Evolutionary conservation across 2,888 invertebrate species (phyloP).

Genomic region (Exocentrus adspersus): DNA sequence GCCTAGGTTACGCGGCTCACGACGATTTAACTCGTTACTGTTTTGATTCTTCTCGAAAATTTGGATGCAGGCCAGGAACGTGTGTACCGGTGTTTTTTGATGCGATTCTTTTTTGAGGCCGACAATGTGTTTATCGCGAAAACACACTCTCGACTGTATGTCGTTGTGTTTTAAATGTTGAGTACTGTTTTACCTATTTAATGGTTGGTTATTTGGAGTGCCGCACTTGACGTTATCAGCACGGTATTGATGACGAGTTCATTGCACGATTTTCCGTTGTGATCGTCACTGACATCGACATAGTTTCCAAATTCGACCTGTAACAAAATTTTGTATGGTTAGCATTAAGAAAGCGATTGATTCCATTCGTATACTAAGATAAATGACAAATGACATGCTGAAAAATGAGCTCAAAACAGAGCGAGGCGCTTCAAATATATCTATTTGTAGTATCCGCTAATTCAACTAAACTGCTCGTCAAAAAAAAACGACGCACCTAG

Average conservation of each 20-base stretch:
- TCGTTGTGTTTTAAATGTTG: neutral
- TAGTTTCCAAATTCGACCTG: constrained; percentile 24
- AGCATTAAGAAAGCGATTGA: too few species aligned
- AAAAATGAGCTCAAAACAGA: too few species aligned
- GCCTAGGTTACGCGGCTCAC: constrained; percentile 54
- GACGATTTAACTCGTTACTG: constrained; percentile 13
- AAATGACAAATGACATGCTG: too few species aligned
- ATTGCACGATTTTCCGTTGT: constrained; percentile 15
- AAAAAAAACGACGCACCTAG: too few species aligned
- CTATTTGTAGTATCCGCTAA: too few species aligned
- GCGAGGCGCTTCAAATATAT: too few species aligned
- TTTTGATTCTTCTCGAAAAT: constrained; percentile 24
- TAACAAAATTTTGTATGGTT: constrained; percentile 2
- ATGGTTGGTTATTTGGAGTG: constrained; percentile 23
- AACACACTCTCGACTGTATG: constrained; percentile 17
- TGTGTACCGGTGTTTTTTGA: constrained; percentile 10
- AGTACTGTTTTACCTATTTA: constrained; percentile 21
- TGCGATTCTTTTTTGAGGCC: constrained; percentile 9
- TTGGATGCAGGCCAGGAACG: constrained; percentile 34
- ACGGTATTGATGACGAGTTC: constrained; percentile 24
- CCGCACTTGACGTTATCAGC: constrained; percentile 34
- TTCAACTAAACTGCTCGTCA: too few species aligned
- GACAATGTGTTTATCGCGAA: constrained; percentile 22
- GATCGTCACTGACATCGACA: constrained; percentile 18
- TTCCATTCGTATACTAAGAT: too few species aligned